Conservation (phyloP, 2,888 invertebrate species). For the Xestia rhomboidea region DNA sequence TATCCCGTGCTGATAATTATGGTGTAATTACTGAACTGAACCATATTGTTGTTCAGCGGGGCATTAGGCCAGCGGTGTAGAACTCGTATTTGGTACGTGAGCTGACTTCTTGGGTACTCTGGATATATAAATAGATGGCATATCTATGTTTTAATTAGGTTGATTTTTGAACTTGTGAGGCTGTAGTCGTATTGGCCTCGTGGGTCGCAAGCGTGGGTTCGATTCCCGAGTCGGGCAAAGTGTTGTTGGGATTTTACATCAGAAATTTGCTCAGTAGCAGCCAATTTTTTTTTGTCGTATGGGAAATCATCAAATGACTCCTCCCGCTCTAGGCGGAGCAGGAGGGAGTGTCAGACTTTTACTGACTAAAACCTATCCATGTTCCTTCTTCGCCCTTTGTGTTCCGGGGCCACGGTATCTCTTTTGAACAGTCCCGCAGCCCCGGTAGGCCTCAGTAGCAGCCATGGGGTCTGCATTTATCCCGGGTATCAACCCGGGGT, state of each 20-base stretch:
- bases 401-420: too few relatives aligned
- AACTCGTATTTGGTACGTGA: slow-evolving; percentile 27
- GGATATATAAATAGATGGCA: neutral
- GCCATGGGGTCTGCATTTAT: too few relatives aligned
- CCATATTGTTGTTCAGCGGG: slow-evolving; percentile 33
- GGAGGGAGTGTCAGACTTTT: too few relatives aligned
- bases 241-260: neutral
- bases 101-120: neutral
- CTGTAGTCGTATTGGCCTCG: neutral
- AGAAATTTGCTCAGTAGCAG: neutral
- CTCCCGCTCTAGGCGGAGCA: too few relatives aligned
- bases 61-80: slow-evolving; percentile 34
- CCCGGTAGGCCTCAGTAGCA: neutral
- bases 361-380: too few relatives aligned
- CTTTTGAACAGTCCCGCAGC: too few relatives aligned
- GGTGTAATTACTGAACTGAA: slow-evolving; percentile 39
- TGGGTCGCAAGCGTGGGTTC: neutral
- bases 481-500: too few relatives aligned
- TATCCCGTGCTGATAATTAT: slow-evolving; percentile 39
- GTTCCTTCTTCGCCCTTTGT: too few relatives aligned
- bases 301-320: too few relatives aligned
- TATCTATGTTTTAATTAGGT: neutral
- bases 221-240: neutral
- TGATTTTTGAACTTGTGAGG: neutral
- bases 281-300: too few relatives aligned